Evolutionary conservation across 2,888 invertebrate genomes (phyloP).

Genomic region (Acronicta psi): DNA sequence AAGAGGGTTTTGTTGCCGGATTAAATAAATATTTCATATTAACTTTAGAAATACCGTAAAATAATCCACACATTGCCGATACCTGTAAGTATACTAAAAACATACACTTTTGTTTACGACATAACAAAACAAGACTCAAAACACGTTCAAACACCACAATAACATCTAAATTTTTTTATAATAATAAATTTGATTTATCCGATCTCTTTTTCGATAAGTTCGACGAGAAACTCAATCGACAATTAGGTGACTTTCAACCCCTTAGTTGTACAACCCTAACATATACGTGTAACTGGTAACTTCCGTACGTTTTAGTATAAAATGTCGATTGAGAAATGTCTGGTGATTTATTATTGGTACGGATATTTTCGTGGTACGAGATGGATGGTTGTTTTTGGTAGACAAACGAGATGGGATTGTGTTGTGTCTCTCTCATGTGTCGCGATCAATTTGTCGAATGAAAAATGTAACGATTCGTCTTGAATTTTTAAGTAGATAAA

Average conservation of each 20-base stretch:
- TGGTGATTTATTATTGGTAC: conserved; percentile 71
- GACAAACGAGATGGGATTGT: conserved; percentile 57
- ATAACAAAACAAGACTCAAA: too few species aligned
- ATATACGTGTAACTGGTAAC: conserved; percentile 66
- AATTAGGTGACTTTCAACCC: conserved; percentile 40
- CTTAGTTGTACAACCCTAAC: conserved; percentile 57
- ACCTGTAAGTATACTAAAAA: too few species aligned
- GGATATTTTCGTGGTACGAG: conserved; percentile 66
- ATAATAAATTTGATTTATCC: background rate
- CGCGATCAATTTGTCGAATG: conserved; percentile 40
- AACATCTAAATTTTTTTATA: too few species aligned
- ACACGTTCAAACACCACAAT: too few species aligned
- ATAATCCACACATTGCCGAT: background rate
- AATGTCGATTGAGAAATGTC: conserved; percentile 75
- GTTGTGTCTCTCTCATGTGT: conserved; percentile 45
- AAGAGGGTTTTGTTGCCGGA: background rate
- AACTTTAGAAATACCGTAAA: background rate
- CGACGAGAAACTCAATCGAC: conserved; percentile 15
- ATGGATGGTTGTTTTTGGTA: conserved; percentile 72
- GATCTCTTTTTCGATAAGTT: background rate
- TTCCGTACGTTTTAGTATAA: conserved; percentile 74
- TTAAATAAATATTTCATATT: background rate
- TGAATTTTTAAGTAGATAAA: conserved; percentile 17
- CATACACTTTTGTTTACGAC: too few species aligned
- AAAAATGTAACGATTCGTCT: conserved; percentile 32